Conservation (phyloP, 2,113 vertebrate genomes). For the Apodemus sylvaticus region DNA sequence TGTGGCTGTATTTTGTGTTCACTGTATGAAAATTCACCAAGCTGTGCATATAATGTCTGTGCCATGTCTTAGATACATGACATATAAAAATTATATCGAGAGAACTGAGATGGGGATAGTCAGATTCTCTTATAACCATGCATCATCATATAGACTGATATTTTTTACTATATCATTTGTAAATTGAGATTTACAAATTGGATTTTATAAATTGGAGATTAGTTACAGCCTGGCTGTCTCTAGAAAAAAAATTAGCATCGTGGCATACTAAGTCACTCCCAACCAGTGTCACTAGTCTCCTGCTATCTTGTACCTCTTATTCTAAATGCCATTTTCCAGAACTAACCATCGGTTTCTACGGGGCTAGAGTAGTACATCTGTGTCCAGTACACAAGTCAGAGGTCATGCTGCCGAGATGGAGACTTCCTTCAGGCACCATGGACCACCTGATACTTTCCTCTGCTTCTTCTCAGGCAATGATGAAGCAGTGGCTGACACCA, state of each 20-base stretch:
- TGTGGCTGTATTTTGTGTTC: background rate
- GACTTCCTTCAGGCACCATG: background rate
- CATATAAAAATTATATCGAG: slow-evolving; percentile 31
- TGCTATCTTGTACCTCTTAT: background rate
- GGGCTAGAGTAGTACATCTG: background rate
- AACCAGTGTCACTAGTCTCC: background rate
- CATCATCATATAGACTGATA: background rate
- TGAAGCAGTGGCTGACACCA: slow-evolving; percentile 84
- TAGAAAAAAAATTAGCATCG: background rate
- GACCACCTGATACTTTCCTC: slow-evolving; percentile 8
- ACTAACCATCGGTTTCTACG: background rate
- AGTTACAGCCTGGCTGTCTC: background rate
- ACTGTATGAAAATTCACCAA: slow-evolving; percentile 1
- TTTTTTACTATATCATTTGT: background rate
- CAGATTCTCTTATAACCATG: background rate
- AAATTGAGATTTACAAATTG: too few relatives aligned
- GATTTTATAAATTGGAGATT: too few relatives aligned
- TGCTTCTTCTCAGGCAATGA: slow-evolving; percentile 84
- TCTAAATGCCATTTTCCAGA: background rate
- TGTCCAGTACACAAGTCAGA: background rate
- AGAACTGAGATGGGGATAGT: background rate
- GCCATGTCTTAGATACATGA: background rate
- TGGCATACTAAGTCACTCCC: background rate
- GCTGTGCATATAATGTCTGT: background rate
- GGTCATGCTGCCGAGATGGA: background rate